These are phyloP conservation scores for Rhabdophis nuchalis DNA, from an alignment of 2,797 vertebrate genomes.

Conservation along the genomic window DNA sequence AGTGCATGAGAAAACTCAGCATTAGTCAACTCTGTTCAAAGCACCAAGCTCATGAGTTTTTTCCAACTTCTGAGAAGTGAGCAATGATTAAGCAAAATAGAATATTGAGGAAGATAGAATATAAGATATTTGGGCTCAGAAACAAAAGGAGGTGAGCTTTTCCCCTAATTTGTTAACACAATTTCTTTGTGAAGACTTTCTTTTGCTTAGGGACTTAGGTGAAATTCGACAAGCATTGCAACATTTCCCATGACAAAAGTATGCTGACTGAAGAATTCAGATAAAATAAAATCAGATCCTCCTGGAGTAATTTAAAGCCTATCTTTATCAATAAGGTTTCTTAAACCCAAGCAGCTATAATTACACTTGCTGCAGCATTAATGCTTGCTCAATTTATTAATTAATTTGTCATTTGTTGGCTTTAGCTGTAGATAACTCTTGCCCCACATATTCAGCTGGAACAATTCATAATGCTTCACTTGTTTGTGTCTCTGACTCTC, in stretches of 20 bases:
- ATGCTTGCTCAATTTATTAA: not conserved
- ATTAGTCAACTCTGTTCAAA: constrained; percentile 46
- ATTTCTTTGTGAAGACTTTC: not conserved
- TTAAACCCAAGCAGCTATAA: constrained; percentile 1
- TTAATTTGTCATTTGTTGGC: not conserved
- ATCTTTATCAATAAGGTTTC: not conserved
- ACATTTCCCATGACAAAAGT: not conserved
- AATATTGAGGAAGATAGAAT: not conserved
- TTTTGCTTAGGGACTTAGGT: not conserved
- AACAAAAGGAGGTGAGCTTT: not conserved
- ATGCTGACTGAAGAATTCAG: not conserved
- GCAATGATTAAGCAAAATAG: not conserved
- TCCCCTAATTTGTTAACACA: not conserved
- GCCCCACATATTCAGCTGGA: not conserved
- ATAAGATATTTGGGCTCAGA: not conserved
- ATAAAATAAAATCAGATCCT: not conserved
- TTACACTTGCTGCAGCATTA: not conserved
- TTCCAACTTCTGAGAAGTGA: not conserved
- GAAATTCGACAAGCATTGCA: not conserved
- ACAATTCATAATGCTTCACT: not conserved
- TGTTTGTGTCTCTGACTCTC: not conserved
- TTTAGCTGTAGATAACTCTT: not conserved
- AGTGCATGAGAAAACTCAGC: constrained; percentile 37
- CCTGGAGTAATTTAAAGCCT: not conserved
- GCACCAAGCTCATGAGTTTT: constrained; percentile 35